Conservation (phyloP, 2,888 invertebrate genomes). For the Apamea crenata region DNA sequence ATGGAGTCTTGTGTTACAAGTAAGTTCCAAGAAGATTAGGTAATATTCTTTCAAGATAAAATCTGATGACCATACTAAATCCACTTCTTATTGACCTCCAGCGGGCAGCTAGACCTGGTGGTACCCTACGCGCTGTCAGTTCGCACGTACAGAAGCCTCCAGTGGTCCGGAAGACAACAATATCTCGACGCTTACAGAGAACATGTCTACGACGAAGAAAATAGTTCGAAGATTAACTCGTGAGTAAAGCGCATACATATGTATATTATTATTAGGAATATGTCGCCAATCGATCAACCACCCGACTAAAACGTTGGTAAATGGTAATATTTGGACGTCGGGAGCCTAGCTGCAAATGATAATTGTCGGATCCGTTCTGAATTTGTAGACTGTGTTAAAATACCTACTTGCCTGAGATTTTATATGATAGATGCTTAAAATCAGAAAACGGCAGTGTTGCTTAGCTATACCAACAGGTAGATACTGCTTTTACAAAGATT, state of each 20-base stretch:
- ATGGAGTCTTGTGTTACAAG: slow-evolving; percentile 61
- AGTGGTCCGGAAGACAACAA: slow-evolving; percentile 22
- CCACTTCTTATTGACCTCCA: neutral
- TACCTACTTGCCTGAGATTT: neutral
- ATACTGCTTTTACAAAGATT: neutral
- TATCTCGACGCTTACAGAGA: slow-evolving; percentile 18
- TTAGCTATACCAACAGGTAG: neutral
- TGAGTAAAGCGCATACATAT: neutral
- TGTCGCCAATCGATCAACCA: neutral
- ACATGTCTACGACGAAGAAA: slow-evolving; percentile 26
- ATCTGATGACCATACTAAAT: neutral
- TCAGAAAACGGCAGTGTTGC: neutral
- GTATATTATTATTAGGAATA: neutral
- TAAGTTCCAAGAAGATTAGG: neutral
- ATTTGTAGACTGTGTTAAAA: neutral
- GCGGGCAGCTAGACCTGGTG: slow-evolving; percentile 17
- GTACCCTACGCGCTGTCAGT: slow-evolving; percentile 26
- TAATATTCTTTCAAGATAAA: neutral
- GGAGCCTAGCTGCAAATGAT: neutral
- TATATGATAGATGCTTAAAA: no score
- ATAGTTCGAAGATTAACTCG: slow-evolving; percentile 8
- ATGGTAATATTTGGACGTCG: neutral
- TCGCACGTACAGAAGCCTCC: slow-evolving; percentile 9
- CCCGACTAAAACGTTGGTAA: neutral
- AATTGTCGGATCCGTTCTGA: no score